These are phyloP conservation scores for Euborellia annulipes DNA, from an alignment of 1,140 invertebrate genomes.

Conservation along the genomic window DNA sequence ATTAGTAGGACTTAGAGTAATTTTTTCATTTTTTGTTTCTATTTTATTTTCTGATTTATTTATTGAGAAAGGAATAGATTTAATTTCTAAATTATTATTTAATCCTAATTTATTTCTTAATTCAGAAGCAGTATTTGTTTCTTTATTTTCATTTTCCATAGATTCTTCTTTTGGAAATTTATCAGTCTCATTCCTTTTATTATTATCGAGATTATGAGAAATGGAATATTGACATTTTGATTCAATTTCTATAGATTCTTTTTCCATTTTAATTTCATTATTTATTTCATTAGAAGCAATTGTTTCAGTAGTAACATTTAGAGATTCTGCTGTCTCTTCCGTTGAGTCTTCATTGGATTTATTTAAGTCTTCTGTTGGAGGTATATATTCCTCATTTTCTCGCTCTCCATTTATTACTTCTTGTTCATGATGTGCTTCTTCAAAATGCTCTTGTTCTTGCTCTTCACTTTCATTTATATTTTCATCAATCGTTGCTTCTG, in stretches of 20 bases:
- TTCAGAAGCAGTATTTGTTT: slow-evolving; percentile 3
- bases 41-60: too few species aligned
- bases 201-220: too few species aligned
- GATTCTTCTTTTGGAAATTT: slow-evolving; percentile 4
- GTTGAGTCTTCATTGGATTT: slow-evolving; percentile 15
- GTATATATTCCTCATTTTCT: slow-evolving; percentile 4
- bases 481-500: background rate
- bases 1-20: too few species aligned
- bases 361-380: slow-evolving; percentile 16
- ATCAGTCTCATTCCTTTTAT: background rate
- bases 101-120: background rate
- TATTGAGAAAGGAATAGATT: too few species aligned
- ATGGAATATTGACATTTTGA: background rate
- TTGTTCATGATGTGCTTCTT: background rate
- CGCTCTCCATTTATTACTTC: slow-evolving; percentile 3
- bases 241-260: slow-evolving; percentile 1
- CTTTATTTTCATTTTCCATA: slow-evolving; percentile 1
- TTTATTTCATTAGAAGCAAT: slow-evolving; percentile 5
- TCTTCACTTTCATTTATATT: slow-evolving; percentile 3
- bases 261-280: slow-evolving; percentile 2
- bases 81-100: too few species aligned
- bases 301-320: too few species aligned
- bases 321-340: slow-evolving; percentile 15
- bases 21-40: too few species aligned
- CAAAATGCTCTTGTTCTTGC: background rate